Conservation (phyloP, 2,888 invertebrate genomes). For the Lypha dubia region DNA sequence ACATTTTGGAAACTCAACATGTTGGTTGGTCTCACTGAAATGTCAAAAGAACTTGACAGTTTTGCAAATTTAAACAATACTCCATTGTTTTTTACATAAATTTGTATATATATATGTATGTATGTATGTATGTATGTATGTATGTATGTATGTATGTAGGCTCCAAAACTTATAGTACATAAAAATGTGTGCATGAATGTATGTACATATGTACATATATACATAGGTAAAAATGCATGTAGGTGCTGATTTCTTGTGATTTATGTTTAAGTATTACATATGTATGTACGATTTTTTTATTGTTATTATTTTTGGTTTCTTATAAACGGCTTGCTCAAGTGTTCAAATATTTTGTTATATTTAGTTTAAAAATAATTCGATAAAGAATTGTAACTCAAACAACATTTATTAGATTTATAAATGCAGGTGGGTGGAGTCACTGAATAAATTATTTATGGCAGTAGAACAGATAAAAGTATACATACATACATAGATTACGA, state of each 20-base stretch:
- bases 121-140: neutral
- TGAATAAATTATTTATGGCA: constrained; percentile 35
- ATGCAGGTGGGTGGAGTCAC: constrained; percentile 63
- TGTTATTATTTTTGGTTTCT: neutral
- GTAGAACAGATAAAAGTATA: constrained; percentile 24
- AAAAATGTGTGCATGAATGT: neutral
- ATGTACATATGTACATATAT: neutral
- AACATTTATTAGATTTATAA: constrained; percentile 38
- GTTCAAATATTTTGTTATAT: constrained; percentile 23
- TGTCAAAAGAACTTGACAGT: constrained; percentile 49
- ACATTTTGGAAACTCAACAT: constrained; percentile 47
- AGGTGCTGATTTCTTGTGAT: constrained; percentile 28
- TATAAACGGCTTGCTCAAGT: constrained; percentile 37
- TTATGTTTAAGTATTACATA: neutral
- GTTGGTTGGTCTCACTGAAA: constrained; percentile 45
- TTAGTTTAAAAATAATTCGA: constrained; percentile 27
- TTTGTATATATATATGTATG: neutral
- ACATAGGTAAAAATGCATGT: constrained; percentile 5
- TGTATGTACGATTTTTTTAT: neutral
- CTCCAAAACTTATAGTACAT: too few species aligned
- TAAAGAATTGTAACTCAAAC: constrained; percentile 50
- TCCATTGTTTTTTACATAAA: constrained; percentile 35
- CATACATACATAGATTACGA: too few species aligned
- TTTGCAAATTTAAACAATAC: constrained; percentile 55
- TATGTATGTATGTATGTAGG: too few species aligned